Evolutionary conservation across 1,140 invertebrate species (phyloP).

Genomic region (Piezodorus guildinii): DNA sequence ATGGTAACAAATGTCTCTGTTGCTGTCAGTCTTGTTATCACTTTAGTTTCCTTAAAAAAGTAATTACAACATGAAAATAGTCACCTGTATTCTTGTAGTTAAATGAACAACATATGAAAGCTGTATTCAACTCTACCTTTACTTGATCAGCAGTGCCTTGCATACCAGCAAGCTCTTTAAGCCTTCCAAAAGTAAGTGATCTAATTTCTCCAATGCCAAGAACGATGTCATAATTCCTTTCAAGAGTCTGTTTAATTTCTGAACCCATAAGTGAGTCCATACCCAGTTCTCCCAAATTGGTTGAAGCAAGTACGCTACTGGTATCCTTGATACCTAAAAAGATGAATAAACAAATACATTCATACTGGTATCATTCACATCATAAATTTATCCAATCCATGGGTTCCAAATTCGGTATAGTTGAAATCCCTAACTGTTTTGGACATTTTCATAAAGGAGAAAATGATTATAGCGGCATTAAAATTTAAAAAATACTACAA

Average conservation of each 20-base stretch:
- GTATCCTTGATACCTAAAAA: slow-evolving; percentile 57
- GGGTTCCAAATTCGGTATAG: too few relatives aligned
- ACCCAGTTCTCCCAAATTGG: slow-evolving; percentile 79
- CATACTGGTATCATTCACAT: too few relatives aligned
- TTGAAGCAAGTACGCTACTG: slow-evolving; percentile 55
- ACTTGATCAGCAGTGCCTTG: neutral
- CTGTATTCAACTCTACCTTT: neutral
- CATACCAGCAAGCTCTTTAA: slow-evolving; percentile 48
- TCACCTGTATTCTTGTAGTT: neutral
- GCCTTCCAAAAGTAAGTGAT: slow-evolving; percentile 56
- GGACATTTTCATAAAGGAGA: too few relatives aligned
- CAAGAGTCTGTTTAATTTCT: slow-evolving; percentile 92
- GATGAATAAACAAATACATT: neutral
- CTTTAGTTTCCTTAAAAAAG: slow-evolving; percentile 23
- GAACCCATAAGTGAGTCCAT: slow-evolving; percentile 97
- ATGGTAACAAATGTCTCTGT: slow-evolving; percentile 48
- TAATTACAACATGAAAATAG: slow-evolving; percentile 26
- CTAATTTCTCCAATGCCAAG: slow-evolving; percentile 85
- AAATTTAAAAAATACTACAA: too few relatives aligned
- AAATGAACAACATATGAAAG: too few relatives aligned
- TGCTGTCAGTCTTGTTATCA: slow-evolving; percentile 45
- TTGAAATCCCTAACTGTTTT: too few relatives aligned
- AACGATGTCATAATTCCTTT: slow-evolving; percentile 80
- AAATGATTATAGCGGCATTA: too few relatives aligned
- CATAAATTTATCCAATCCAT: too few relatives aligned